Evolutionary conservation across 2,113 vertebrate species (phyloP).

Genomic region (Cyanoramphus novaezelandiae): DNA sequence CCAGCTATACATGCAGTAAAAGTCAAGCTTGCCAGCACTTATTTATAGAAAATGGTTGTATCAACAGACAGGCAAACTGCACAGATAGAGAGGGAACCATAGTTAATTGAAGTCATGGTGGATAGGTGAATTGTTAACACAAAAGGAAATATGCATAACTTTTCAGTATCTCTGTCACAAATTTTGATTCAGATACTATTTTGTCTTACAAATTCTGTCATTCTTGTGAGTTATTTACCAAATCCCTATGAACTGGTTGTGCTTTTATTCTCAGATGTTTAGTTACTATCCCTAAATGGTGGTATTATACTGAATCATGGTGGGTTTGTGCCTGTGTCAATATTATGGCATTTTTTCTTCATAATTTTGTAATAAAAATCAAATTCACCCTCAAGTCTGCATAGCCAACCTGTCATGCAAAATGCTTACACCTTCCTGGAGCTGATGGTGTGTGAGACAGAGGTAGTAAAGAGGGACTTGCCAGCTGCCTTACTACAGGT

Average conservation of each 20-base stretch:
- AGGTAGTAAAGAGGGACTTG: background rate
- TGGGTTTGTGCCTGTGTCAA: background rate
- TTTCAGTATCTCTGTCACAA: background rate
- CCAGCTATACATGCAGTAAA: background rate
- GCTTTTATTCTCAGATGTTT: background rate
- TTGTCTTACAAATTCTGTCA: background rate
- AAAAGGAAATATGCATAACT: background rate
- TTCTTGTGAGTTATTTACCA: background rate
- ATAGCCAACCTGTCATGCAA: background rate
- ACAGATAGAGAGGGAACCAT: background rate
- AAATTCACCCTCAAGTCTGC: background rate
- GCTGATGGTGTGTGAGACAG: background rate
- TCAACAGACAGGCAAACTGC: background rate
- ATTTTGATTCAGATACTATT: background rate
- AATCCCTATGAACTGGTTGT: background rate
- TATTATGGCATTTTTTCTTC: background rate
- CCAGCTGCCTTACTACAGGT: background rate
- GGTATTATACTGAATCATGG: background rate
- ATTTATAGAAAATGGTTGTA: background rate
- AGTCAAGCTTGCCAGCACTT: background rate
- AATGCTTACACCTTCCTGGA: background rate
- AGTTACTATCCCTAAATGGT: background rate
- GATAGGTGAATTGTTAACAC: background rate
- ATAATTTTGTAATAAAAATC: background rate
- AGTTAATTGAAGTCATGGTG: background rate